phyloP scores from a whole-genome alignment of 2,888 invertebrate species.

The Drosophila colorata region DNA sequence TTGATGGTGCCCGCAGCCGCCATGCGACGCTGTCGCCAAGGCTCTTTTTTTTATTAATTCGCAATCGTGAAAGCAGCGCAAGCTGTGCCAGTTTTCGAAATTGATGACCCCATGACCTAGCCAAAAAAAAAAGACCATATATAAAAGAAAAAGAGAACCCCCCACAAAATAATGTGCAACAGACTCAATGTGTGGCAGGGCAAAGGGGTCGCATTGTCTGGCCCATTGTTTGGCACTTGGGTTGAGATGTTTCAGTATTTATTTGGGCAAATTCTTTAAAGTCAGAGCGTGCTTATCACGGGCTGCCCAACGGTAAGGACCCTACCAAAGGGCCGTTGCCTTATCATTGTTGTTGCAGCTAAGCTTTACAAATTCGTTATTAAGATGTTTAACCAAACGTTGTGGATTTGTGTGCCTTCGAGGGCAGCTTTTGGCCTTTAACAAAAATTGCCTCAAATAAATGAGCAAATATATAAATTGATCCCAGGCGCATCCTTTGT shows the following conservation, averaged over 20 bases:
- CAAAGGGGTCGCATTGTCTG: constrained; percentile 24
- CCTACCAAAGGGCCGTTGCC: background rate
- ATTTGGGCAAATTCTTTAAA: constrained; percentile 65
- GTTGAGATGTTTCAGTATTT: constrained; percentile 43
- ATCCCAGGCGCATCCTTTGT: constrained; percentile 40
- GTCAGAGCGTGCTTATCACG: constrained; percentile 52
- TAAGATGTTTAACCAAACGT: constrained; percentile 62
- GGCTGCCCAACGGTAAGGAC: background rate
- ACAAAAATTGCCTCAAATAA: constrained; percentile 60
- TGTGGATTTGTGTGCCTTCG: constrained; percentile 11
- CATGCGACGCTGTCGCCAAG: constrained; percentile 12
- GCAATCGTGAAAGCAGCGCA: constrained; percentile 38
- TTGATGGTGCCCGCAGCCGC: constrained; percentile 54
- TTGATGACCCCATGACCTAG: constrained; percentile 71
- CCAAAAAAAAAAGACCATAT: constrained; percentile 1
- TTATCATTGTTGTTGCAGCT: constrained; percentile 47
- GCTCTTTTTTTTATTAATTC: constrained; percentile 41
- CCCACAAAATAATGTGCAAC: constrained; percentile 31
- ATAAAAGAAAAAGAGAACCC: background rate
- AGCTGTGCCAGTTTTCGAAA: constrained; percentile 59
- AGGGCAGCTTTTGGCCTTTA: constrained; percentile 3
- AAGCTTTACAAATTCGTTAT: constrained; percentile 69
- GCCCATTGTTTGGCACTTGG: constrained; percentile 56
- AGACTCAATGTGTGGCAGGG: constrained; percentile 8
- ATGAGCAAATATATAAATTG: constrained; percentile 69